These are phyloP conservation scores for Plagiodera versicolora DNA, from an alignment of 2,888 invertebrate genomes.

Conservation along the genomic window DNA sequence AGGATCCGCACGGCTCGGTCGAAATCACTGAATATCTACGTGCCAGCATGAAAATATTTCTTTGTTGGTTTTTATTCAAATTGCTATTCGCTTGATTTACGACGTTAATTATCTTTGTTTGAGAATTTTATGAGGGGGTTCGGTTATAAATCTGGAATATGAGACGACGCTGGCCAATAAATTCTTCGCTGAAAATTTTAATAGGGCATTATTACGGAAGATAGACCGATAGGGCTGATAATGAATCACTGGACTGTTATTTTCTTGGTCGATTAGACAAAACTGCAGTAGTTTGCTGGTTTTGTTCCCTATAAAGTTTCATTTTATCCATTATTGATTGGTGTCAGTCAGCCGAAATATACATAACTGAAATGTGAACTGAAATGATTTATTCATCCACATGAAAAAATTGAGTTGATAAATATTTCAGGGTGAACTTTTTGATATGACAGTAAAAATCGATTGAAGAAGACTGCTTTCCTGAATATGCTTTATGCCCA, in stretches of 20 bases:
- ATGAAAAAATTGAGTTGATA: no score
- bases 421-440: no score
- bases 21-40: slow-evolving; percentile 33
- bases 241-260: neutral
- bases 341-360: no score
- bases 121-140: slow-evolving; percentile 11
- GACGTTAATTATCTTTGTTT: slow-evolving; percentile 20
- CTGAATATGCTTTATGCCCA: no score
- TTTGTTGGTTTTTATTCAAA: slow-evolving; percentile 24
- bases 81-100: slow-evolving; percentile 19
- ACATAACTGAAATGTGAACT: no score
- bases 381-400: no score
- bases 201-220: slow-evolving; percentile 7
- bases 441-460: no score
- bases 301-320: no score
- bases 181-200: slow-evolving; percentile 8
- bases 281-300: no score
- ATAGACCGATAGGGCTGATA: neutral
- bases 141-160: slow-evolving; percentile 13
- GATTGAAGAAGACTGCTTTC: no score
- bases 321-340: no score
- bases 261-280: no score
- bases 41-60: slow-evolving; percentile 27
- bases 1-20: slow-evolving; percentile 33
- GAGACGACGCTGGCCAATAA: slow-evolving; percentile 10